phyloP scores from a whole-genome alignment of 2,888 invertebrate genomes.

The Leptopilina drosophilae region DNA sequence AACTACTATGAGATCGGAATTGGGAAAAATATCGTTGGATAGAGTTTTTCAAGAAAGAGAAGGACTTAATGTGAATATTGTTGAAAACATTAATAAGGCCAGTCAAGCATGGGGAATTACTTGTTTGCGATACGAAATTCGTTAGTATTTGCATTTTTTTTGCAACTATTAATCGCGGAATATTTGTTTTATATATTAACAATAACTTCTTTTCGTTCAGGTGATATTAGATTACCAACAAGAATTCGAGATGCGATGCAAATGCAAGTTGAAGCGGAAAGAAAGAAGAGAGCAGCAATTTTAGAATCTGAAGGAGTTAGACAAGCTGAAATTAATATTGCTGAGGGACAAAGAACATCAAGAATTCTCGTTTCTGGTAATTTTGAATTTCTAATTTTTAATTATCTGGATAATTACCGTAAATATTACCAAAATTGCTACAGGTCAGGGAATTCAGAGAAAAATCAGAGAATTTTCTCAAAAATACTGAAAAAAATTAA shows the following conservation, averaged over 20 bases:
- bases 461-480: too few species aligned
- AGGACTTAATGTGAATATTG: slow-evolving; percentile 95
- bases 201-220: slow-evolving; percentile 76
- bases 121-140: slow-evolving; percentile 96
- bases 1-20: slow-evolving; percentile 99
- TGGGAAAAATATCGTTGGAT: slow-evolving; percentile 98
- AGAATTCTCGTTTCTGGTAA: slow-evolving; percentile 93
- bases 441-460: too few species aligned
- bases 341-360: slow-evolving; percentile 95
- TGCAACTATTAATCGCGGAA: not conserved
- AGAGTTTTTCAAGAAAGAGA: slow-evolving; percentile 98
- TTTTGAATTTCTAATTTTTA: too few species aligned
- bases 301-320: slow-evolving; percentile 97
- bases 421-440: too few species aligned
- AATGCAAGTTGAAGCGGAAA: slow-evolving; percentile 99
- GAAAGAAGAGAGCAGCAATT: slow-evolving; percentile 96
- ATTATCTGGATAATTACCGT: too few species aligned
- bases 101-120: slow-evolving; percentile 99
- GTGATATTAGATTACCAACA: slow-evolving; percentile 91
- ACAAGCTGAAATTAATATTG: slow-evolving; percentile 96
- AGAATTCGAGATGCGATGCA: slow-evolving; percentile 99
- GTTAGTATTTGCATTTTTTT: slow-evolving; percentile 78
- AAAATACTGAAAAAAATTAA: too few species aligned
- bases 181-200: slow-evolving; percentile 79
- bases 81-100: slow-evolving; percentile 98